Conservation (phyloP, 2,797 vertebrate genomes). For the Lacerta bilineata region DNA sequence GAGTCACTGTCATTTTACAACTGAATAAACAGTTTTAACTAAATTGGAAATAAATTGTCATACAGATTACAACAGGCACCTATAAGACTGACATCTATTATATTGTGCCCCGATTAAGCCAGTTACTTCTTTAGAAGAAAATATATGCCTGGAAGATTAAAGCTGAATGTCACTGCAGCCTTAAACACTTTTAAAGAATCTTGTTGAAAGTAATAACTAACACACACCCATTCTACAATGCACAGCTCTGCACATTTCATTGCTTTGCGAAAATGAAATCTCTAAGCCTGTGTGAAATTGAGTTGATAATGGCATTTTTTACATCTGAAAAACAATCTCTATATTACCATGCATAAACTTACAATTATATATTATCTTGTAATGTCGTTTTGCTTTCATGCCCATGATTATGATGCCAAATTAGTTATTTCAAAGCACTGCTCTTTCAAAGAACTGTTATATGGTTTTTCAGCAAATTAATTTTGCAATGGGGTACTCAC, state of each 20-base stretch:
- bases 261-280: neutral
- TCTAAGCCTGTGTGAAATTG: neutral
- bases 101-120: slow-evolving; percentile 63
- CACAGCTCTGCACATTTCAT: neutral
- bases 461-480: neutral
- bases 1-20: slow-evolving; percentile 78
- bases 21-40: slow-evolving; percentile 74
- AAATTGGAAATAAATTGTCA: slow-evolving; percentile 75
- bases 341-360: neutral
- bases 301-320: neutral
- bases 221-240: slow-evolving; percentile 46
- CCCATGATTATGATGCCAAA: slow-evolving; percentile 13
- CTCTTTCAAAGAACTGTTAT: neutral
- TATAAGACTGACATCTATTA: slow-evolving; percentile 56
- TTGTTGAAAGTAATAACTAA: slow-evolving; percentile 59
- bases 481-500: slow-evolving; percentile 14
- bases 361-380: neutral
- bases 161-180: slow-evolving; percentile 63
- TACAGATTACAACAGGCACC: slow-evolving; percentile 69
- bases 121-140: slow-evolving; percentile 64
- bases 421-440: neutral
- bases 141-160: slow-evolving; percentile 64
- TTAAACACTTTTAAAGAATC: slow-evolving; percentile 49
- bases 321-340: neutral
- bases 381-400: slow-evolving; percentile 33